Evolutionary conservation across 1,140 invertebrate species (phyloP).

Genomic region (Wasmannia auropunctata): DNA sequence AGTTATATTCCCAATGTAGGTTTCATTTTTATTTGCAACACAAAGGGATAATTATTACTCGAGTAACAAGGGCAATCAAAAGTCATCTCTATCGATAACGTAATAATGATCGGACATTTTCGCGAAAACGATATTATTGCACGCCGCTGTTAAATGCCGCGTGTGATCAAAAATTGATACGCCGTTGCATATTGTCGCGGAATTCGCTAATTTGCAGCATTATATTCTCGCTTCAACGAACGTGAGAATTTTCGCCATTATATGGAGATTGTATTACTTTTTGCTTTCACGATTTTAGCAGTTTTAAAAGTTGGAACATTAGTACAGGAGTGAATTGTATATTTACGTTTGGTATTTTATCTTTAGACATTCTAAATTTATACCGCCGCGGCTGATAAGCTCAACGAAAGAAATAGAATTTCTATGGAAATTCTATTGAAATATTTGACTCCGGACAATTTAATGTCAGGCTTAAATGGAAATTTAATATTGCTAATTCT

Average conservation of each 20-base stretch:
- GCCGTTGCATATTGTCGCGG: slow-evolving; percentile 35
- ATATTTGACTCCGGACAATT: not conserved
- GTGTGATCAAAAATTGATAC: slow-evolving; percentile 50
- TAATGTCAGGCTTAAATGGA: not conserved
- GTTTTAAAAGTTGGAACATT: slow-evolving; percentile 24
- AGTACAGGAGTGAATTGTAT: slow-evolving; percentile 10
- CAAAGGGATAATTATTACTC: slow-evolving; percentile 34
- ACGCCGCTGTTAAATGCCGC: slow-evolving; percentile 36
- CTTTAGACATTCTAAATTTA: slow-evolving; percentile 20
- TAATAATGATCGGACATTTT: slow-evolving; percentile 49
- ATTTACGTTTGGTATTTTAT: slow-evolving; percentile 14
- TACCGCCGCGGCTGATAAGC: not conserved
- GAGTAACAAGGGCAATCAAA: slow-evolving; percentile 39
- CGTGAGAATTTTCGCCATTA: slow-evolving; percentile 48
- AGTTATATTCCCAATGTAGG: not conserved
- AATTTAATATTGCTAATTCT: slow-evolving; percentile 5
- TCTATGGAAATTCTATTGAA: not conserved
- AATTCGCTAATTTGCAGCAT: slow-evolving; percentile 54
- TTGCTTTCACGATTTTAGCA: slow-evolving; percentile 2
- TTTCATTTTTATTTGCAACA: slow-evolving; percentile 10
- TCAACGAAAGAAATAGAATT: slow-evolving; percentile 10
- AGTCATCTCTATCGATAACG: slow-evolving; percentile 47
- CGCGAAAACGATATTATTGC: slow-evolving; percentile 55
- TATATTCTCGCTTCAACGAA: slow-evolving; percentile 41
- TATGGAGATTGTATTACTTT: slow-evolving; percentile 42